Evolutionary conservation across 2,888 invertebrate genomes (phyloP).

Genomic region (Apodemia duryi): DNA sequence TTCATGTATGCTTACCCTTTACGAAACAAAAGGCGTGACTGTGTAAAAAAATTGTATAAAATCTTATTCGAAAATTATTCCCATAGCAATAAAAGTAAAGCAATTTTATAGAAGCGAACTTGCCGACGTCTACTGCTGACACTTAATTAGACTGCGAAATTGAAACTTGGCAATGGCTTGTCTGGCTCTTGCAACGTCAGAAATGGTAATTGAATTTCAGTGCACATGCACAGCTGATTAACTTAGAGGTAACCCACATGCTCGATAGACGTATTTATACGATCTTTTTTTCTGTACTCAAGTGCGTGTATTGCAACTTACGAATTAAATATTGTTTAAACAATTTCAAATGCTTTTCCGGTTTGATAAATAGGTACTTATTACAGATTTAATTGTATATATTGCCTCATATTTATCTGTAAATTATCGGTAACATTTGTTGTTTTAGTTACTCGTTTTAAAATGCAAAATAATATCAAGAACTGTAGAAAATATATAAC

Average conservation of each 20-base stretch:
- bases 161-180: slow-evolving; percentile 49
- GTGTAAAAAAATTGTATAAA: neutral
- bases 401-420: too few species aligned
- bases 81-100: slow-evolving; percentile 56
- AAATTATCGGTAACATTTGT: too few species aligned
- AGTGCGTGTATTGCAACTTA: neutral
- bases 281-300: too few species aligned
- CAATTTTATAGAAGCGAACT: slow-evolving; percentile 63
- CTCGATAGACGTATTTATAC: neutral
- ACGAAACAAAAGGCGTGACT: neutral
- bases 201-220: slow-evolving; percentile 16
- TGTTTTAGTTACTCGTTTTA: too few species aligned
- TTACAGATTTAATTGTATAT: too few species aligned
- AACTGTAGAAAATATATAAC: too few species aligned
- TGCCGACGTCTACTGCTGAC: slow-evolving; percentile 49
- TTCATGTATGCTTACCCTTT: too few species aligned
- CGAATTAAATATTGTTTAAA: neutral
- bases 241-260: slow-evolving; percentile 15
- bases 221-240: slow-evolving; percentile 16
- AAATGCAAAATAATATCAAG: too few species aligned
- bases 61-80: slow-evolving; percentile 32
- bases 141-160: slow-evolving; percentile 66
- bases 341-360: neutral
- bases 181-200: slow-evolving; percentile 12
- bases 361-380: neutral